Base-by-base conservation (phyloP, 2,888 invertebrate genomes). In the Apantesis nais region DNA sequence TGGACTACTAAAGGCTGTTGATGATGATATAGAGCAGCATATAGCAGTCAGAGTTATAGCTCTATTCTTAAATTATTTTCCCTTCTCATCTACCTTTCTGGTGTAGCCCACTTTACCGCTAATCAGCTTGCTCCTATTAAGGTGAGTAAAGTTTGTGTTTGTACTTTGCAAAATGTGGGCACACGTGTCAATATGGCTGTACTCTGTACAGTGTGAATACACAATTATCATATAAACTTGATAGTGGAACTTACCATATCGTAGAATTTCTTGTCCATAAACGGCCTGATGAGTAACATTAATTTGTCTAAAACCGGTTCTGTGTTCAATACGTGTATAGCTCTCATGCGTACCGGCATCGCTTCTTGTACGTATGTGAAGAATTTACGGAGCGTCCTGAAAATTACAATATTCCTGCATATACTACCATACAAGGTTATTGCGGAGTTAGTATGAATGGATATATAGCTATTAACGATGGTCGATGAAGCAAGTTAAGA, bases 361-460 rank as follows among this genome's bases (percentile, higher is more conserved):
- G 96, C 97, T 81, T 97, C 97, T 86, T 97, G 97, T 5, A 97
- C 88, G 86, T 96, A 97, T 73, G 95, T 93, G 90, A 97, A 96
- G 88, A 97, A 96, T 83, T 96, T 96, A 60, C 96, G 95, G 1
- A 97, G 87, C 0, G 96, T 90, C 67, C 95, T 95, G 93, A 2
- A 92, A 29, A 41, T n/a, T 62, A 58, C 16, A 61, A 39, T 19
- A 52, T 60, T 63, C 29, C 25, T 64, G 52, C 19, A 61, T 52
- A 25, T 25, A 37, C 25, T n/a, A 55, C 25, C 22, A 39, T 66
- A 61, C 14, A 5, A 22, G 12, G 19, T 37, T 37, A 62, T 34
- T 62, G 37, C 3, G 37, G 9, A 62, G 19, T 22, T 34, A 34
- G 22, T 61, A 34, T n/a, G 11, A 16, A 37, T 61, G 34, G 22